phyloP scores from a whole-genome alignment of 1,140 invertebrate genomes.

The Phortica variegata region DNA sequence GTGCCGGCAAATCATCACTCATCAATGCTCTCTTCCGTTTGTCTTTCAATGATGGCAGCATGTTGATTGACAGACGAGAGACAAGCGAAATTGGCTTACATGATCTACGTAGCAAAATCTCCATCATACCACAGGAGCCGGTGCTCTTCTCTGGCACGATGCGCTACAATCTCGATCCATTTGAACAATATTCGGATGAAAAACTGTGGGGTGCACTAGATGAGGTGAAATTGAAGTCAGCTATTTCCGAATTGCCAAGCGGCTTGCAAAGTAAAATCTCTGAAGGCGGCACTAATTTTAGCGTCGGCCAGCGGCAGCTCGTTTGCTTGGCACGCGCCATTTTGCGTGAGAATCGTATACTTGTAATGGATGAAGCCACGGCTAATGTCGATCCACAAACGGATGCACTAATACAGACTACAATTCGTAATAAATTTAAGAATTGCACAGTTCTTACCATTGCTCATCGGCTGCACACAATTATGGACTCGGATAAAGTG shows the following conservation, averaged over 20 bases:
- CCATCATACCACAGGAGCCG: slow-evolving; percentile 90
- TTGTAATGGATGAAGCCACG: slow-evolving; percentile 72
- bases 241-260: slow-evolving; percentile 64
- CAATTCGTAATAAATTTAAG: slow-evolving; percentile 70
- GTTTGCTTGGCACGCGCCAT: slow-evolving; percentile 78
- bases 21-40: slow-evolving; percentile 78
- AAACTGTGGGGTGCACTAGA: slow-evolving; percentile 80
- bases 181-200: slow-evolving; percentile 74
- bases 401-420: slow-evolving; percentile 71
- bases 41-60: slow-evolving; percentile 69
- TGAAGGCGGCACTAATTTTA: slow-evolving; percentile 78
- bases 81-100: slow-evolving; percentile 65
- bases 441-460: slow-evolving; percentile 83
- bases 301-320: slow-evolving; percentile 80
- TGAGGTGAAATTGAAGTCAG: slow-evolving; percentile 71
- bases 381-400: slow-evolving; percentile 74
- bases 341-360: slow-evolving; percentile 74
- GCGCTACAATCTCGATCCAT: slow-evolving; percentile 82
- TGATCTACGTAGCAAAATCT: slow-evolving; percentile 74
- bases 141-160: slow-evolving; percentile 82
- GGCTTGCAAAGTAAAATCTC: slow-evolving; percentile 70
- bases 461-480: slow-evolving; percentile 81
- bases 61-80: slow-evolving; percentile 72
- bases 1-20: slow-evolving; percentile 91
- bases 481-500: slow-evolving; percentile 68